phyloP scores from a whole-genome alignment of 2,113 vertebrate species.

The Scartelaos histophorus region DNA sequence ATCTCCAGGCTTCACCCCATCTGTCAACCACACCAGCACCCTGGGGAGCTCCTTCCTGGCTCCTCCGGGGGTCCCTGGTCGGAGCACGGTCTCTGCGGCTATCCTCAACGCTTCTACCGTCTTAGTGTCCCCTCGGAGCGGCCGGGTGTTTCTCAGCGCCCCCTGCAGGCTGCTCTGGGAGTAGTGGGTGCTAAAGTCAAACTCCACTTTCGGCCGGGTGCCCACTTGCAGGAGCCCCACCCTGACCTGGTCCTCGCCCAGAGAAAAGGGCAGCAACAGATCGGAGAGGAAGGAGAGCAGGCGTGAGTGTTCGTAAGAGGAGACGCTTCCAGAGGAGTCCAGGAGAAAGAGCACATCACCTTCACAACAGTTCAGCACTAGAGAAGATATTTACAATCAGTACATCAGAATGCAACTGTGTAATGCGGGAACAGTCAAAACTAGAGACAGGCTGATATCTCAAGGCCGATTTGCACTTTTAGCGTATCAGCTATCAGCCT shows the following conservation, averaged over 20 bases:
- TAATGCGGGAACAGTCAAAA: background rate
- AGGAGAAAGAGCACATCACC: slow-evolving; percentile 90
- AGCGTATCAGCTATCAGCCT: no score
- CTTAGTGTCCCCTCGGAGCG: slow-evolving; percentile 92
- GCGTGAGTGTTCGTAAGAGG: slow-evolving; percentile 87
- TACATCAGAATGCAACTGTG: background rate
- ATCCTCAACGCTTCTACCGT: slow-evolving; percentile 83
- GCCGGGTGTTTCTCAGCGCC: slow-evolving; percentile 73
- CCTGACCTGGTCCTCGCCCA: slow-evolving; percentile 83
- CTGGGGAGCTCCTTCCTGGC: slow-evolving; percentile 83
- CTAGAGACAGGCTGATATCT: no score
- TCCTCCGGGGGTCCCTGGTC: slow-evolving; percentile 33
- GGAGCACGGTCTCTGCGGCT: slow-evolving; percentile 77
- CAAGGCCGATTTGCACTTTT: no score
- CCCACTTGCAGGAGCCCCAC: slow-evolving; percentile 90
- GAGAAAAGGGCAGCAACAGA: slow-evolving; percentile 82
- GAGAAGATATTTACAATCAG: slow-evolving; percentile 3
- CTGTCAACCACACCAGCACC: slow-evolving; percentile 94
- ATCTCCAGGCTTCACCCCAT: slow-evolving; percentile 88
- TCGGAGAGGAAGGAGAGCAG: slow-evolving; percentile 89
- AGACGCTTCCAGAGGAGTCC: slow-evolving; percentile 93
- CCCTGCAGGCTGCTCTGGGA: slow-evolving; percentile 64
- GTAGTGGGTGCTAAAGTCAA: slow-evolving; percentile 77
- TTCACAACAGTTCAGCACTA: slow-evolving; percentile 79
- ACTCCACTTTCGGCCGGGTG: slow-evolving; percentile 84